These are phyloP conservation scores for Diadema setosum DNA, from an alignment of 35 echinoderm and acorn worm genomes.

Conservation along the genomic window DNA sequence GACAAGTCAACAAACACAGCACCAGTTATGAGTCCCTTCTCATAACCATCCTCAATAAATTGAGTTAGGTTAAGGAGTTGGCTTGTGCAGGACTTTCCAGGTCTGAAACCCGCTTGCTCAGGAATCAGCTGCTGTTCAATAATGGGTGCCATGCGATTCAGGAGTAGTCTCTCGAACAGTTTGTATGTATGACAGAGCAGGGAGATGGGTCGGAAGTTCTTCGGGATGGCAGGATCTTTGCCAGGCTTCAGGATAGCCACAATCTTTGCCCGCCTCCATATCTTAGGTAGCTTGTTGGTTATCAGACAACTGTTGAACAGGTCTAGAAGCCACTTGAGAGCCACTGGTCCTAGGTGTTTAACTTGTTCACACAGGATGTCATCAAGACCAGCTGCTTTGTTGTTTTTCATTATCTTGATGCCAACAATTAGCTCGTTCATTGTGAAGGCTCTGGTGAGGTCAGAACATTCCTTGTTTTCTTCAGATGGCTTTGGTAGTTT, in stretches of 20 bases:
- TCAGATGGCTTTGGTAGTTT: not conserved
- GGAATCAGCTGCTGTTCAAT: not conserved
- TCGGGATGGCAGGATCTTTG: too few species aligned
- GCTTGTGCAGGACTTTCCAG: not conserved
- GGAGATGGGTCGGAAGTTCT: too few species aligned
- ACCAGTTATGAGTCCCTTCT: not conserved
- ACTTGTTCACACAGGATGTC: slow-evolving; percentile 27
- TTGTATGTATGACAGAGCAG: too few species aligned
- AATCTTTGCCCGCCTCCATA: not conserved
- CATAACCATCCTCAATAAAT: not conserved
- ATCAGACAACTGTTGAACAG: not conserved
- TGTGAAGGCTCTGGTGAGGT: not conserved
- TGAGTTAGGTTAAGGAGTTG: not conserved
- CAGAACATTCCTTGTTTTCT: not conserved
- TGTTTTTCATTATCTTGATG: not conserved
- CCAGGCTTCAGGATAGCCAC: not conserved
- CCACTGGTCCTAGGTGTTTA: slow-evolving; percentile 10
- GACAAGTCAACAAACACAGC: not conserved
- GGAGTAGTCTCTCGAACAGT: too few species aligned
- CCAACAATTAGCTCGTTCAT: not conserved
- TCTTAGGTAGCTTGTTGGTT: not conserved
- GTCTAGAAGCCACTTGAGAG: slow-evolving; percentile 1
- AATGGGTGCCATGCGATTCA: too few species aligned
- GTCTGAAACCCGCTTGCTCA: too few species aligned
- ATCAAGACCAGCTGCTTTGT: slow-evolving; percentile 13